These are phyloP conservation scores for Chrysotoxum bicinctum DNA, from an alignment of 2,888 invertebrate genomes.

Conservation along the genomic window DNA sequence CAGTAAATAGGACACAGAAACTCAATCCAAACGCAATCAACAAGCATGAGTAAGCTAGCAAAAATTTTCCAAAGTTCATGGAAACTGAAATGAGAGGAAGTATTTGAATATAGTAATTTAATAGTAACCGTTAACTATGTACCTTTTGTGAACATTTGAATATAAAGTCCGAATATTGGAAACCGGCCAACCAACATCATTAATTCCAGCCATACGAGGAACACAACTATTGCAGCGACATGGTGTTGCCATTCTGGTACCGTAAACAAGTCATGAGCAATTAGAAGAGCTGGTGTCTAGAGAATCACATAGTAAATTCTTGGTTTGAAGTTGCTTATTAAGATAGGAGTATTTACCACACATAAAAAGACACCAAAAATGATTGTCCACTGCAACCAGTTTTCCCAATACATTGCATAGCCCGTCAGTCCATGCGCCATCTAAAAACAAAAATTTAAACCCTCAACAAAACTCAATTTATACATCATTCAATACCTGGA, in stretches of 20 bases:
- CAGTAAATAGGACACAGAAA: conserved; percentile 91
- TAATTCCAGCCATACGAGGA: conserved; percentile 91
- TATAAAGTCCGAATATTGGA: conserved; percentile 92
- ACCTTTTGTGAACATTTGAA: conserved; percentile 93
- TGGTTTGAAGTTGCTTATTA: background rate
- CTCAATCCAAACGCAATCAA: conserved; percentile 91
- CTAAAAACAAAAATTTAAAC: conserved; percentile 77
- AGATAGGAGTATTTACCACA: conserved; percentile 82
- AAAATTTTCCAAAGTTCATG: conserved; percentile 90
- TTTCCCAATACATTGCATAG: conserved; percentile 92
- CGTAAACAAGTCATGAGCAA: conserved; percentile 76
- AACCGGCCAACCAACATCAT: conserved; percentile 94
- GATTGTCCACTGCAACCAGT: conserved; percentile 91
- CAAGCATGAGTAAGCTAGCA: conserved; percentile 90
- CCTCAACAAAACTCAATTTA: background rate
- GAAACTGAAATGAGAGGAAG: conserved; percentile 83
- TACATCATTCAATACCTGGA: conserved; percentile 76
- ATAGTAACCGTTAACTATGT: conserved; percentile 8
- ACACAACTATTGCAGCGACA: conserved; percentile 89
- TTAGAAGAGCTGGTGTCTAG: conserved; percentile 79
- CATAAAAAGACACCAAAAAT: conserved; percentile 88
- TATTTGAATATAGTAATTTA: background rate
- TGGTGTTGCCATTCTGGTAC: conserved; percentile 89
- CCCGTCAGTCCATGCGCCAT: conserved; percentile 87
- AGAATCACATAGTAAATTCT: background rate